These are phyloP conservation scores for Catharus minimus DNA, from an alignment of 2,113 vertebrate species.

Conservation along the genomic window DNA sequence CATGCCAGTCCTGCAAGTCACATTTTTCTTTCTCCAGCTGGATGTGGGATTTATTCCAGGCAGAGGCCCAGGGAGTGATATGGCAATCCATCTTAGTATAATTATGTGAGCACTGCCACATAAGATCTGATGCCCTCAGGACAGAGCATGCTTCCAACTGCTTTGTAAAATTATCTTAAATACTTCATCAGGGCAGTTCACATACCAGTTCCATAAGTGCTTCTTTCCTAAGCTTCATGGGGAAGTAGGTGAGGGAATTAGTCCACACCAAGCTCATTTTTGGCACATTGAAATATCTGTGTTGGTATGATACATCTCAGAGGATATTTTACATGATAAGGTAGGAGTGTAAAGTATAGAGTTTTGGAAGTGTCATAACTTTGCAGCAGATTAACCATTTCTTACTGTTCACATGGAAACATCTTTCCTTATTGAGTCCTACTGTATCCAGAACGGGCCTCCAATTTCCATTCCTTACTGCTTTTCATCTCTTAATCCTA, in stretches of 20 bases:
- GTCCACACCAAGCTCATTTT: constrained; percentile 27
- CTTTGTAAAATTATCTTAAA: constrained; percentile 30
- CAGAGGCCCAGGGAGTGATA: constrained; percentile 9
- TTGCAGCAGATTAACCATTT: constrained; percentile 5
- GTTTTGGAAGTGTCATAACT: constrained; percentile 21
- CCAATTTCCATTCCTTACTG: background rate
- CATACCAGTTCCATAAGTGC: background rate
- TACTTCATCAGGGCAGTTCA: background rate
- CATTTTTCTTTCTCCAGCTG: constrained; percentile 12
- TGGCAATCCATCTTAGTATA: background rate
- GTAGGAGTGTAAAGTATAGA: background rate
- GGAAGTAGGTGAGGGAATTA: constrained; percentile 29
- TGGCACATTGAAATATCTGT: constrained; percentile 16
- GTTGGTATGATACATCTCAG: background rate
- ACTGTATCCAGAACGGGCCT: background rate
- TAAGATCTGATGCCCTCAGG: constrained; percentile 23
- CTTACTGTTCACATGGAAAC: background rate
- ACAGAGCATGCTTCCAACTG: background rate
- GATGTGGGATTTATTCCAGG: constrained; percentile 20
- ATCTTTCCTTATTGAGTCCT: background rate
- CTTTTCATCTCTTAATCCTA: constrained; percentile 1
- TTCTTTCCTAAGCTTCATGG: constrained; percentile 21
- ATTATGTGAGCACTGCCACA: constrained; percentile 2
- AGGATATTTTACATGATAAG: background rate
- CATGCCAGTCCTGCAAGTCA: background rate